Evolutionary conservation across 1,140 invertebrate species (phyloP), one percentile per base, ranked within the genome.

Genomic region (Pantala flavescens): DNA sequence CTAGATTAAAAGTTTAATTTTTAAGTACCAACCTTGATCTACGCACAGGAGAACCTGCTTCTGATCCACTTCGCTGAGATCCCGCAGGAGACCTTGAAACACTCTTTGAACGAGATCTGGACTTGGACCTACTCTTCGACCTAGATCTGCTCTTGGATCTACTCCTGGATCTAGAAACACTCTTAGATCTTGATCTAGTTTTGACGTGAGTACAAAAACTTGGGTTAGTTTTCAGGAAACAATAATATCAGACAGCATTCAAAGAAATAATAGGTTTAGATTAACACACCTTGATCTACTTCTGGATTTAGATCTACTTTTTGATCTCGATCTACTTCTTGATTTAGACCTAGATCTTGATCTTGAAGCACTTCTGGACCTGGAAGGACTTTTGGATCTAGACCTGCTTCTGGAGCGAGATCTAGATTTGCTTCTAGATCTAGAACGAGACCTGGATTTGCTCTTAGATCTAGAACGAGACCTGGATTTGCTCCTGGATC

Each of bases 1-100:
- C n/a, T n/a, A n/a, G n/a, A n/a, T n/a, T 36, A 9, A 2, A 36
- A 36, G 9, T 36, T n/a, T 36, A 36, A 36, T 36, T 36, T 36
- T 36, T 36, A 9, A 36, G 9, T 5, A 36, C 28, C 28, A 36
- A 74, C 73, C 63, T 82, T 78, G 76, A 82, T 75, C 77, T 79
- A 43, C 77, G 43, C 36, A 75, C 74, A 81, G 43, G 78, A 76
- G 11, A 79, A 80, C 77, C 74, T 73, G 82, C 83, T 42, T 79
- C 80, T 9, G 82, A 84, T 72, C 81, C 28, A 75, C 84, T 78
- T 3, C 49, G 49, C 77, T 82, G 80, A 77, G 85, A 83, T 73
- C 82, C 72, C 79, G 85, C 81, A 76, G 83, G 81, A 55, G 84
- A 84, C 76, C 82, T 80, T 49, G 84, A 85, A 5, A 81, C 80